These are phyloP conservation scores for Tenthredo scrophulariae DNA, from an alignment of 2,888 invertebrate species.

Conservation along the genomic window DNA sequence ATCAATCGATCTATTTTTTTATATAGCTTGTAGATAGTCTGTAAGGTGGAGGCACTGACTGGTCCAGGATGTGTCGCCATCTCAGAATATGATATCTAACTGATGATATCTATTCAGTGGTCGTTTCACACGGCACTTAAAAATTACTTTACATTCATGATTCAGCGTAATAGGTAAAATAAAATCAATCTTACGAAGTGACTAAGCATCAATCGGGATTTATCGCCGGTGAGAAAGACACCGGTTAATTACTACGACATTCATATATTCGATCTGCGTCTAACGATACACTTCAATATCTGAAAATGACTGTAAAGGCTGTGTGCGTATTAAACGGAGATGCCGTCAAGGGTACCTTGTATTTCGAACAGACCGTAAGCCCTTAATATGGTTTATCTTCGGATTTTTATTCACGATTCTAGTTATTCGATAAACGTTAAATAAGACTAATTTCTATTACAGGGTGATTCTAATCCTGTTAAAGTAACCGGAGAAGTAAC, in stretches of 20 bases:
- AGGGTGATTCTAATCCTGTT: constrained; percentile 85
- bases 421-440: background rate
- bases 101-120: background rate
- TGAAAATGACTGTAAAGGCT: constrained; percentile 83
- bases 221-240: background rate
- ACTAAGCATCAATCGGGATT: background rate
- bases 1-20: constrained; percentile 3
- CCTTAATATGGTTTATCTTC: background rate
- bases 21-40: background rate
- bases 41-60: background rate
- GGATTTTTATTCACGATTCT: background rate
- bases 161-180: constrained; percentile 27
- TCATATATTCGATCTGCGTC: background rate
- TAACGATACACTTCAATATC: background rate
- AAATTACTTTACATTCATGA: constrained; percentile 42
- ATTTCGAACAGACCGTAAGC: constrained; percentile 88
- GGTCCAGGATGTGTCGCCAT: background rate
- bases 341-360: constrained; percentile 87
- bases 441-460: constrained; percentile 65
- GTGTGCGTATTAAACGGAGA: constrained; percentile 94
- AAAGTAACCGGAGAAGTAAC: constrained; percentile 90
- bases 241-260: background rate
- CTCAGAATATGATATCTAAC: background rate
- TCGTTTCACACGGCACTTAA: constrained; percentile 43
- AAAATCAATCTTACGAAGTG: background rate